Percentiles rank a stretch among this genome's conserved stretches.
Conservation (phyloP, 2,888 invertebrate genomes). For the Machimus atricapillus region DNA sequence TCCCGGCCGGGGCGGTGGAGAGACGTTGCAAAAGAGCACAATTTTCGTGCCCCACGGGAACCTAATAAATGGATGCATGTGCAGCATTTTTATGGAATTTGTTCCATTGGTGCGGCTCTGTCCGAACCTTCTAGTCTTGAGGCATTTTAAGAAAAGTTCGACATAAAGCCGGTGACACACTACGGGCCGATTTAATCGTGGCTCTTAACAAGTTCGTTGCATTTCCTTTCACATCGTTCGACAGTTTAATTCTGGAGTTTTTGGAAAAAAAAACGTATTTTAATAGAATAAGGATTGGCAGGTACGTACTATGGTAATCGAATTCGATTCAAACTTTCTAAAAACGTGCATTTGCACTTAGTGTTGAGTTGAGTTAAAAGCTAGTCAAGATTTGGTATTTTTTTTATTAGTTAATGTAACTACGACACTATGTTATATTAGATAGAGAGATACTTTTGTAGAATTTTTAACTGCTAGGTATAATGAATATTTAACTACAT, state of each 20-base stretch:
- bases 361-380: background rate
- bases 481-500: too few relatives aligned
- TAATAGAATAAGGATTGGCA: background rate
- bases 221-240: background rate
- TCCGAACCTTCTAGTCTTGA: background rate
- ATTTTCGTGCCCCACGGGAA: background rate
- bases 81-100: background rate
- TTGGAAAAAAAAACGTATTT: background rate
- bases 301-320: background rate
- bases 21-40: background rate
- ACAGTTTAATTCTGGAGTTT: background rate
- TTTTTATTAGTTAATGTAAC: too few relatives aligned
- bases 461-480: too few relatives aligned
- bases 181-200: background rate
- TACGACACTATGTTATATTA: too few relatives aligned
- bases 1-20: background rate
- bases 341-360: background rate
- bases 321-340: background rate
- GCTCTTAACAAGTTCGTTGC: background rate
- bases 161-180: background rate
- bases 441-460: too few relatives aligned
- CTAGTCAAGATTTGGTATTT: too few relatives aligned
- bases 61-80: background rate
- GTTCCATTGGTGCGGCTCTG: background rate
- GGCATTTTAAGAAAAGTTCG: background rate